phyloP scores from a whole-genome alignment of 1,140 invertebrate species.

The Frieseomelitta varia region DNA sequence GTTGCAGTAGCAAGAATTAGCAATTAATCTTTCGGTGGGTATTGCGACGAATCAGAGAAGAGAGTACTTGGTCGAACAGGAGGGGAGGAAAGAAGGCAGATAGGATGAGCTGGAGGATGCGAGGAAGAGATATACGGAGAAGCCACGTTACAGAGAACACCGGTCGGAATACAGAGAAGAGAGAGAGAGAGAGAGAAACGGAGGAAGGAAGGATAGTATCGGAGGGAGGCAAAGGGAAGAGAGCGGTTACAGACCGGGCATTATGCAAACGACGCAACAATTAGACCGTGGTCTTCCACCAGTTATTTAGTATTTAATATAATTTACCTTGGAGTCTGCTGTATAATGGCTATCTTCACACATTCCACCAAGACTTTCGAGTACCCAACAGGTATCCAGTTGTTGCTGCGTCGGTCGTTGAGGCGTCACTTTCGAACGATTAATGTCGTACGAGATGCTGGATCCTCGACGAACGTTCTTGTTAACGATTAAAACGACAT shows the following conservation, averaged over 20 bases:
- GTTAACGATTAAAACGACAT: conserved; percentile 11
- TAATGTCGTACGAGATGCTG: conserved; percentile 9
- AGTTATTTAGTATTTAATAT: conserved; percentile 76
- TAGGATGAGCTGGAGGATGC: conserved; percentile 53
- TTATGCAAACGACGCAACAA: conserved; percentile 80
- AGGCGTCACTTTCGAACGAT: conserved; percentile 6
- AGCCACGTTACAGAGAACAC: conserved; percentile 38
- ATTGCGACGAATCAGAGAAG: conserved; percentile 50
- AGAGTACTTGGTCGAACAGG: conserved; percentile 19
- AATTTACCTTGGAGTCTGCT: conserved; percentile 63
- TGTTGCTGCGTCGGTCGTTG: not conserved
- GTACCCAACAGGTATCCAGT: conserved; percentile 40
- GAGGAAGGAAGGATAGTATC: conserved; percentile 4
- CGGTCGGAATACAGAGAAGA: conserved; percentile 22
- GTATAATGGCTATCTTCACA: conserved; percentile 55
- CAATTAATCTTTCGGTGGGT: conserved; percentile 74
- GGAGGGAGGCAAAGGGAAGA: conserved; percentile 41
- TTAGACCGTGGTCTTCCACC: conserved; percentile 74
- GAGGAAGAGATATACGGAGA: conserved; percentile 53
- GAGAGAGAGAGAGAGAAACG: not conserved
- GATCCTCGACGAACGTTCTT: not conserved
- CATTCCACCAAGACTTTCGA: conserved; percentile 45
- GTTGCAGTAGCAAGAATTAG: conserved; percentile 76
- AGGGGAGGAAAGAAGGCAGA: conserved; percentile 13
- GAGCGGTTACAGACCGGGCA: conserved; percentile 69